phyloP scores from a whole-genome alignment of 1,140 invertebrate species.

The Drosophila gunungcola region DNA sequence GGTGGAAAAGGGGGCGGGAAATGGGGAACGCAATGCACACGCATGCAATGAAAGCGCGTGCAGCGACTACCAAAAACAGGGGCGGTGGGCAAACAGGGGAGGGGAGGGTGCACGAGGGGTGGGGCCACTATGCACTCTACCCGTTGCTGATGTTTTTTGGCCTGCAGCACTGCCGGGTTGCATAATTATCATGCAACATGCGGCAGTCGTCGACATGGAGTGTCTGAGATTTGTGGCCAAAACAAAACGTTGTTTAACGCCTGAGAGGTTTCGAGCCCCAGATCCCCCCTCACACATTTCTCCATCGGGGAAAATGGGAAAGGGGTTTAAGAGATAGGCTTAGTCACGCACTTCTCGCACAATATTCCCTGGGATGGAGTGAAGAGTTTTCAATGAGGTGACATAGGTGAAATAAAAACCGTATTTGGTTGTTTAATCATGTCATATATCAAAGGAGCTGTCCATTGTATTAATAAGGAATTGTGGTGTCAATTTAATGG shows the following conservation, averaged over 20 bases:
- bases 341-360: constrained; percentile 71
- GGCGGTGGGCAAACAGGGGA: background rate
- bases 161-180: constrained; percentile 60
- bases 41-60: constrained; percentile 56
- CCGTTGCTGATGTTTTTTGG: constrained; percentile 44
- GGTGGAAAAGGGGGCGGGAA: background rate
- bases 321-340: constrained; percentile 6
- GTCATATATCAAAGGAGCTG: constrained; percentile 1
- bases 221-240: constrained; percentile 69
- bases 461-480: background rate
- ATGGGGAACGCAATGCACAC: constrained; percentile 19
- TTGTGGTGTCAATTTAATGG: background rate
- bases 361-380: constrained; percentile 23
- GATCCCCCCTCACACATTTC: background rate
- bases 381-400: constrained; percentile 9
- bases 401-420: background rate
- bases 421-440: background rate
- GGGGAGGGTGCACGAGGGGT: background rate
- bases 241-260: constrained; percentile 62
- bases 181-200: constrained; percentile 79
- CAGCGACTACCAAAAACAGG: constrained; percentile 42
- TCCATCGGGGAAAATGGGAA: background rate
- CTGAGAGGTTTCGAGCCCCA: constrained; percentile 32
- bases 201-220: constrained; percentile 44
- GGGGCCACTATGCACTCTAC: background rate